Base-by-base conservation (phyloP, 2,797 vertebrate species). In the Pogonophryne albipinna region DNA sequence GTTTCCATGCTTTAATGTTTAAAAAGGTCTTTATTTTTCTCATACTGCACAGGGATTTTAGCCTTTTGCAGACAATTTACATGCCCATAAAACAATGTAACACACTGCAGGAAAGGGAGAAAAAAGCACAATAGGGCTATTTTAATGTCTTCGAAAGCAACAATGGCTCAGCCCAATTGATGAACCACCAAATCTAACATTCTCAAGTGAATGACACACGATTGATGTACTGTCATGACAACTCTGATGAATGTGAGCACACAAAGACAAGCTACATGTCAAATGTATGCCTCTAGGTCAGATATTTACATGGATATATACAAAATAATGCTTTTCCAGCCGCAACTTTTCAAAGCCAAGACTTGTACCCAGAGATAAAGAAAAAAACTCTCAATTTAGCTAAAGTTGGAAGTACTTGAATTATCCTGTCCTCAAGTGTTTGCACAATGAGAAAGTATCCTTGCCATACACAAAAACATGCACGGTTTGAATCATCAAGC, bases 401-500 rank as follows among this genome's bases (percentile, higher is more conserved):
- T 6, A 19, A 6, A 19, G 27, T 23, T 19, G 17, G 4, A 60
- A 9, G 34, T 20, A 34, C 8, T 46, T 61, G 66, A 16, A 11
- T 50, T 16, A 41, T 58, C 3, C 11, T 31, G 41, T 31, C 56
- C 47, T 47, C 10, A 27, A 23, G 16, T n/a, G n/a, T 41, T 14
- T 49, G 19, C 41, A 15, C 59, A 20, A 17, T 16, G n/a, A 59
- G 17, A 31, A 23, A 57, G 13, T 60, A 7, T 59, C 23, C 50
- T 76, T 67, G 66, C 41, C 52, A 55, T 34, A 19, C n/a, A 15
- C 60, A 55, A 41, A 44, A 57, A 62, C 55, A 58, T 62, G 31
- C 17, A 10, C 9, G 34, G 34, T 52, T 76, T 67, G 62, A 78
- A 70, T 70, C 34, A 15, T 58, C 63, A n/a, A 68, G 38, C 17